These are phyloP conservation scores for Anoura caudifer DNA, from an alignment of 2,113 vertebrate species.

Conservation along the genomic window DNA sequence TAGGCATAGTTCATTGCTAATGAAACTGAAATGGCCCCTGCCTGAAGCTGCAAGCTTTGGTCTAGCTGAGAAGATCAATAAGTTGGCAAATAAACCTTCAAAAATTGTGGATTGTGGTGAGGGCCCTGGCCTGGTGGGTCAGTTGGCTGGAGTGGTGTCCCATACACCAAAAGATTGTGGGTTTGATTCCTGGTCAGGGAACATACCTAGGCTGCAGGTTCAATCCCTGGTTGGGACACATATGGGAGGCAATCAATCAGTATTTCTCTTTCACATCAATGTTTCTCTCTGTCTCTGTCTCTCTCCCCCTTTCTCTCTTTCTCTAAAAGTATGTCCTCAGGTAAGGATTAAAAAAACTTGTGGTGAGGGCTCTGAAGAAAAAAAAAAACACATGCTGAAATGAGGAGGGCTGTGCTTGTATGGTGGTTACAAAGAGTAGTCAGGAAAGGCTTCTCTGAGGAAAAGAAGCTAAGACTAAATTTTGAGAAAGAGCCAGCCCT, in stretches of 20 bases:
- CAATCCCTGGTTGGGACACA: no score
- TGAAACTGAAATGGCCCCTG: neutral
- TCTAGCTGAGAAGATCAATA: neutral
- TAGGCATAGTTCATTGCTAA: neutral
- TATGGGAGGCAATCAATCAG: no score
- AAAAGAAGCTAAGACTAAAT: neutral
- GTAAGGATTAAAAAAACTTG: neutral
- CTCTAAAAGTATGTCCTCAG: no score
- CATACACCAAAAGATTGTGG: no score
- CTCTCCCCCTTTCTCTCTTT: no score
- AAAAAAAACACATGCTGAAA: neutral
- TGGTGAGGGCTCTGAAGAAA: neutral
- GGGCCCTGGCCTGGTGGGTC: neutral
- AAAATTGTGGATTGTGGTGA: neutral
- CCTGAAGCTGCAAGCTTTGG: neutral
- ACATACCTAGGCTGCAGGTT: no score
- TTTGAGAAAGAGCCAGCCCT: neutral
- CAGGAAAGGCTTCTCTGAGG: neutral
- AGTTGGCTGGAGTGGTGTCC: no score
- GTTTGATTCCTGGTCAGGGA: no score
- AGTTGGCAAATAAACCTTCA: neutral
- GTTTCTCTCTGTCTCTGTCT: no score
- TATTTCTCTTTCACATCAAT: no score
- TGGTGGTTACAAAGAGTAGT: neutral
- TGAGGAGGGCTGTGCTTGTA: neutral